A percentile compares a stretch with the other conserved stretches of the same genome.
These are phyloP conservation scores for Watsonalla cultraria DNA, from an alignment of 2,888 invertebrate species.

Conservation along the genomic window DNA sequence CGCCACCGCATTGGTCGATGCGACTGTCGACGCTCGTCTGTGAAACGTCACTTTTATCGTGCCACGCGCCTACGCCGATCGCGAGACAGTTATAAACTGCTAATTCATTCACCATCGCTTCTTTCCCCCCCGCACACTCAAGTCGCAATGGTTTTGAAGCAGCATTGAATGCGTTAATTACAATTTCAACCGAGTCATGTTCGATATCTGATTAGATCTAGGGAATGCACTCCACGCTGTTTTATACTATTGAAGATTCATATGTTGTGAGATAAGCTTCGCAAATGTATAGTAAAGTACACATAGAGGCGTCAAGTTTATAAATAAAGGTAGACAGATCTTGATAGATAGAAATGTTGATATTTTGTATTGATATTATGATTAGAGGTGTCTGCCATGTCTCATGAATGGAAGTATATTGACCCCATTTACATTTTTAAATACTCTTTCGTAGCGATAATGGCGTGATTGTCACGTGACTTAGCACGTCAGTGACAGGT, in stretches of 20 bases:
- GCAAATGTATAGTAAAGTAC: neutral
- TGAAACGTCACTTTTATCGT: constrained; percentile 58
- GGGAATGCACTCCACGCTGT: constrained; percentile 1
- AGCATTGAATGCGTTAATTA: constrained; percentile 10
- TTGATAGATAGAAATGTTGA: neutral
- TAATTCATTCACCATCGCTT: constrained; percentile 20
- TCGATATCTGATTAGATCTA: neutral
- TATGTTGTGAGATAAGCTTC: neutral
- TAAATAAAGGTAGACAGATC: neutral
- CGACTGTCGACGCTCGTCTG: constrained; percentile 31
- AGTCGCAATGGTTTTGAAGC: neutral
- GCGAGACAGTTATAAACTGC: constrained; percentile 9
- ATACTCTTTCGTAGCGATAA: constrained; percentile 11
- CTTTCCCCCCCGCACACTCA: neutral
- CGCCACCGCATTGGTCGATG: constrained; percentile 33
- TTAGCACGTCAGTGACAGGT: constrained; percentile 2
- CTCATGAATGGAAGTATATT: constrained; percentile 13
- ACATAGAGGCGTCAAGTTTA: neutral
- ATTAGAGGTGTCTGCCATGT: neutral
- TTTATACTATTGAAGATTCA: neutral
- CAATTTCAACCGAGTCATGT: neutral
- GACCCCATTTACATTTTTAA: constrained; percentile 12
- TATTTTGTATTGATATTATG: neutral
- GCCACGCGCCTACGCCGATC: constrained; percentile 56
- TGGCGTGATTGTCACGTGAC: constrained; percentile 23